A percentile compares a stretch with the other conserved stretches of the same genome.
Conservation (phyloP, 1,140 invertebrate genomes). For the Lordiphosa collinella region DNA sequence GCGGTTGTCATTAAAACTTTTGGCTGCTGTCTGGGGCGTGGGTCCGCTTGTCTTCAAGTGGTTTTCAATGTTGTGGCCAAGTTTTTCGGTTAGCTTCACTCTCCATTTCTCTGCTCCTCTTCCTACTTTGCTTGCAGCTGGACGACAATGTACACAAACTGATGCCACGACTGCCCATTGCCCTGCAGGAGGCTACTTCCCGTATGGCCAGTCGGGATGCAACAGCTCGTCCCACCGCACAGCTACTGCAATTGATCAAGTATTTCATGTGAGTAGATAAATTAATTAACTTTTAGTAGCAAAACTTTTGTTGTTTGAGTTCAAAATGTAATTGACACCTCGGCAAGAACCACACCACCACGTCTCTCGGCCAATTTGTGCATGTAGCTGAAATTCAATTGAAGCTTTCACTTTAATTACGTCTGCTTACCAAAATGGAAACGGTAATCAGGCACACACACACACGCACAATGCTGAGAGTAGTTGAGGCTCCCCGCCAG, state of each 20-base stretch:
- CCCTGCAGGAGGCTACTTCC: constrained; percentile 92
- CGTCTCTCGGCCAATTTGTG: constrained; percentile 71
- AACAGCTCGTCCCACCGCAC: constrained; percentile 90
- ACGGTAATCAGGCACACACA: constrained; percentile 59
- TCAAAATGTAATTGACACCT: constrained; percentile 73
- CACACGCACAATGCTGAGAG: not conserved
- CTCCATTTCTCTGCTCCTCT: too few relatives aligned
- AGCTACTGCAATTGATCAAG: constrained; percentile 91
- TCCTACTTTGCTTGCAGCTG: too few relatives aligned
- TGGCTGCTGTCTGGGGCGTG: constrained; percentile 22
- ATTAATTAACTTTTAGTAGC: constrained; percentile 67
- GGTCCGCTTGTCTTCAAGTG: constrained; percentile 37
- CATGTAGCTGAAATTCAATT: constrained; percentile 70
- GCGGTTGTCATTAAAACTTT: constrained; percentile 70
- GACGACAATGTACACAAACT: constrained; percentile 89
- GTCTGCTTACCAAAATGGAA: constrained; percentile 73
- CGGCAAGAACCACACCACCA: constrained; percentile 35
- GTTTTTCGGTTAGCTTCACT: constrained; percentile 16
- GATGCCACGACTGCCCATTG: constrained; percentile 88
- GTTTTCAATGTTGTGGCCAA: constrained; percentile 62
- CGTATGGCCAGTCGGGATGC: constrained; percentile 90
- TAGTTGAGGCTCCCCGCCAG: constrained; percentile 13
- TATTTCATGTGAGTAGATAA: constrained; percentile 89
- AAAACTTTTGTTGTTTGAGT: constrained; percentile 55
- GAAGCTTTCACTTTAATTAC: constrained; percentile 70